Conservation (phyloP, 1,140 invertebrate species). For the Drosophila malerkotliana region DNA sequence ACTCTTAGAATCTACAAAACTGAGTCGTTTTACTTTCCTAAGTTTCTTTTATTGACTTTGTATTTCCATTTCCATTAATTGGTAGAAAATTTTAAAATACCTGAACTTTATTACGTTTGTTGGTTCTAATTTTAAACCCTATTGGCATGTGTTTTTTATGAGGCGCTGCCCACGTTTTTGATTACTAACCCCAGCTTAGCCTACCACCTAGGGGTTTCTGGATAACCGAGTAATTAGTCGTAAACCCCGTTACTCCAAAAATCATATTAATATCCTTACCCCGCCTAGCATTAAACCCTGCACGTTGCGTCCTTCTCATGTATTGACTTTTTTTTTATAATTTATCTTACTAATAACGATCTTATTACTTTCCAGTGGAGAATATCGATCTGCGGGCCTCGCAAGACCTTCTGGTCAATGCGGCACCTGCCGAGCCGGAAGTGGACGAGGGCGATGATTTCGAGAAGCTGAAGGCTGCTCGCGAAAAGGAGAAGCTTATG, state of each 20-base stretch:
- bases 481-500: conserved; percentile 84
- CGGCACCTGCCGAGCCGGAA: conserved; percentile 18
- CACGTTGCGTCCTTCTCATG: conserved; percentile 27
- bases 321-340: neutral
- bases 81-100: conserved; percentile 8
- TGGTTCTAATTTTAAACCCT: conserved; percentile 1
- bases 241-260: conserved; percentile 19
- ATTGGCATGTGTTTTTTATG: conserved; percentile 45
- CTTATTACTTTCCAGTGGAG: conserved; percentile 59
- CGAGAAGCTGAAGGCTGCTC: conserved; percentile 84
- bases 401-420: conserved; percentile 46
- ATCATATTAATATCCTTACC: conserved; percentile 23
- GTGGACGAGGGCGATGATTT: conserved; percentile 84
- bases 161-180: conserved; percentile 26
- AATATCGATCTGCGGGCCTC: conserved; percentile 71
- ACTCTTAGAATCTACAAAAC: too few relatives aligned
- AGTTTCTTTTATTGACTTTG: neutral
- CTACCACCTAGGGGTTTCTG: conserved; percentile 9
- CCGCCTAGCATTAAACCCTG: conserved; percentile 40
- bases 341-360: neutral
- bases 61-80: neutral
- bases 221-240: conserved; percentile 8
- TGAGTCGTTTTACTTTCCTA: too few relatives aligned
- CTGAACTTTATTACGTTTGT: neutral
- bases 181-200: conserved; percentile 57